phyloP scores from a whole-genome alignment of 2,797 vertebrate genomes.

The Epinephelus coioides region DNA sequence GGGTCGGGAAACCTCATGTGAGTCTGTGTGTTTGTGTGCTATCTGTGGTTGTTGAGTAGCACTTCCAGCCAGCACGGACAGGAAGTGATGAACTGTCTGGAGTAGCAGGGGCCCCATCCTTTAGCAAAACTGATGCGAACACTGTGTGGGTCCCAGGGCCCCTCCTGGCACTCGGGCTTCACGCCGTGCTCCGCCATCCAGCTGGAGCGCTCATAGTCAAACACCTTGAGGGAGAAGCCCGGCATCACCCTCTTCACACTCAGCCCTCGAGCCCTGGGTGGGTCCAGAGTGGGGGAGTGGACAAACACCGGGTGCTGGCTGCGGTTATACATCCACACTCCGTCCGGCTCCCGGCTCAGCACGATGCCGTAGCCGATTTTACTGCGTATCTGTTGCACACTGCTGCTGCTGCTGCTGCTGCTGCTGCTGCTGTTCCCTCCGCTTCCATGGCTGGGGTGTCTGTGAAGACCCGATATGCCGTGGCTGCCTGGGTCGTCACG shows the following conservation, averaged over 20 bases:
- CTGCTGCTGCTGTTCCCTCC: constrained; percentile 54
- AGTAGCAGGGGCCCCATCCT: constrained; percentile 98
- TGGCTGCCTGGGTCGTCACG: constrained; percentile 68
- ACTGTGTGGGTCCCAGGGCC: constrained; percentile 97
- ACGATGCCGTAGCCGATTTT: constrained; percentile 97
- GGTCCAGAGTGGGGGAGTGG: constrained; percentile 96
- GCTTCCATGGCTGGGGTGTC: constrained; percentile 39
- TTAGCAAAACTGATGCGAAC: constrained; percentile 98
- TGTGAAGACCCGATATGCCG: constrained; percentile 34
- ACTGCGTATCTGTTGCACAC: constrained; percentile 93
- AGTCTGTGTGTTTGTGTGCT: constrained; percentile 71
- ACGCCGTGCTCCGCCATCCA: constrained; percentile 87
- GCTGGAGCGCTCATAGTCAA: constrained; percentile 94
- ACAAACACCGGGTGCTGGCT: constrained; percentile 98
- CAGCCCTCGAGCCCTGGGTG: constrained; percentile 88
- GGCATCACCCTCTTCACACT: constrained; percentile 95
- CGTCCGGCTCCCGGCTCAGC: constrained; percentile 94
- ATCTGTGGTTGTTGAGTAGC: constrained; percentile 93
- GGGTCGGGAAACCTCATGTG: constrained; percentile 63
- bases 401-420: constrained; percentile 87
- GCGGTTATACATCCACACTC: constrained; percentile 98
- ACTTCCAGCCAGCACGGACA: constrained; percentile 99
- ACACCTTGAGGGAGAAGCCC: constrained; percentile 96
- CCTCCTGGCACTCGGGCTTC: constrained; percentile 89
- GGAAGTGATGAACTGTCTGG: constrained; percentile 97